Evolutionary conservation across 2,797 vertebrate genomes (phyloP), one percentile per base, ranked within the genome.

Genomic region (Enteromius fasciolatus): DNA sequence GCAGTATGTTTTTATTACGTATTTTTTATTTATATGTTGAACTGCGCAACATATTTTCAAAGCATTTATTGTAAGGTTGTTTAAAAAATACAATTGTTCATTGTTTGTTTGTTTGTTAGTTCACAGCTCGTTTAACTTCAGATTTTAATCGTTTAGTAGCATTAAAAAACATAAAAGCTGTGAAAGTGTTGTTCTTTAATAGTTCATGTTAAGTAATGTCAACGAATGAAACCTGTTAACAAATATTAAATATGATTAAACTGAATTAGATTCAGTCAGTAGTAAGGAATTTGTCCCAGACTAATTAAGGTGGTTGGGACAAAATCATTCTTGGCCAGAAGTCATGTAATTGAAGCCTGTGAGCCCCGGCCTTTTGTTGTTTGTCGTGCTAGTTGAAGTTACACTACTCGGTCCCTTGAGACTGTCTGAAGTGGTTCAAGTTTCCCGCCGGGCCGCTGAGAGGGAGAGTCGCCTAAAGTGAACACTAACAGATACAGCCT

Each of bases 401-500:
- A 70, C 52, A 44, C 52, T 72, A 4, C 48, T 82, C 23, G 15
- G 46, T 46, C 80, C 72, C 48, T 9, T 0, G 48, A 75, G 80
- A 75, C 46, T 10, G 39, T 54, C 46, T 63, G 72, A 72, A 69
- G 36, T 83, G 80, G 85, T 80, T 89, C 33, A 52, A 17, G 41
- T 81, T 80, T 85, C 77, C 78, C 48, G 78, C 72, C 54, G 39
- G 41, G 72, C 63, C 33, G 1, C 52, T 64, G 50, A 80, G 25
- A 75, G 83, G 70, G 46, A 70, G 80, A 80, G 74, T 85, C 80
- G 20, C 20, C 46, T 81, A 41, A 61, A 76, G 41, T 77, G 86
- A 87, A 50, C 81, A 78, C 66, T 72, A 77, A 83, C 36, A 70
- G 70, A 82, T 78, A 76, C 83, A 59, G 80, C 52, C 50, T n/a